phyloP scores from a whole-genome alignment of 2,113 vertebrate species.

The Carlito syrichta region DNA sequence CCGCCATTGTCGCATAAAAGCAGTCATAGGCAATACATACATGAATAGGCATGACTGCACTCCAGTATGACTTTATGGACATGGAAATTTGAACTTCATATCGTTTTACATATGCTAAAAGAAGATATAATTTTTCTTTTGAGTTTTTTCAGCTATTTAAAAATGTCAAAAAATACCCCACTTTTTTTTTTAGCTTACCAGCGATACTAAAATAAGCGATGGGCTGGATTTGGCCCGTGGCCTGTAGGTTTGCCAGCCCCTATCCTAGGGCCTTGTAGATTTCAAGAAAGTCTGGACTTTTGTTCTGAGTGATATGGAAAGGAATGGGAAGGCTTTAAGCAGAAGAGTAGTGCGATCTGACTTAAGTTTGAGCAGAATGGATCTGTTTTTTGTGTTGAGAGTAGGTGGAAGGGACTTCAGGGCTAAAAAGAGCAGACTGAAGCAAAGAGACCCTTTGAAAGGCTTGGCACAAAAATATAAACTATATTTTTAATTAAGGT shows the following conservation, averaged over 20 bases:
- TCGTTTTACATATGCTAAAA: background rate
- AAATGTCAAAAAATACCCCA: too few relatives aligned
- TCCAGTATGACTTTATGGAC: slow-evolving; percentile 12
- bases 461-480: background rate
- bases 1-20: rapidly evolving
- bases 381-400: background rate
- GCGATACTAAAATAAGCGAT: background rate
- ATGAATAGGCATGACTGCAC: background rate
- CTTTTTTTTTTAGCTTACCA: background rate
- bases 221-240: background rate
- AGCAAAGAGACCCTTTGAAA: background rate
- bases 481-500: background rate
- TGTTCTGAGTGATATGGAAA: background rate
- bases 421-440: background rate
- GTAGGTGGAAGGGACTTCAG: background rate
- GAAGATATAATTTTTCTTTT: background rate
- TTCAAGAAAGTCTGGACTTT: background rate
- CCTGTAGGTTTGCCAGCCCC: background rate
- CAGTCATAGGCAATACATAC: background rate
- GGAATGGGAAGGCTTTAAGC: background rate
- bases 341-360: rapidly evolving
- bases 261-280: rapidly evolving
- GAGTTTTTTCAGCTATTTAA: background rate
- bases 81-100: background rate
- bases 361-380: background rate